Percentiles rank a stretch among this genome's conserved stretches.
phyloP scores from a whole-genome alignment of 2,113 vertebrate species.

The Furnarius figulus region DNA sequence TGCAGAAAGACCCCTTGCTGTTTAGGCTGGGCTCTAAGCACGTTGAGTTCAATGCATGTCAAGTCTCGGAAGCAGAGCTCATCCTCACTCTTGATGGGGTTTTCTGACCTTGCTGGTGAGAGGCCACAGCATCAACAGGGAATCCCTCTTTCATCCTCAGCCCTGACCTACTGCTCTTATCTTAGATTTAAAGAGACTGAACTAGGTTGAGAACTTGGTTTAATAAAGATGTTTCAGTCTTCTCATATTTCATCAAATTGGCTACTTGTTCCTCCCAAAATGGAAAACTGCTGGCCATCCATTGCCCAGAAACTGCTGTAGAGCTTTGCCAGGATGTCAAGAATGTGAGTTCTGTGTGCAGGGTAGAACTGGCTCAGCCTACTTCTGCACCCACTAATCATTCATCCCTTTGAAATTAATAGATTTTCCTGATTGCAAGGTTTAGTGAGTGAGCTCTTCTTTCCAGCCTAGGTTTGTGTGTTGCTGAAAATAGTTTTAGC shows the following conservation, averaged over 20 bases:
- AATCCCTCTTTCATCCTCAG: neutral
- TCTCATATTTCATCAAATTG: neutral
- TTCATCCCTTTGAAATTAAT: neutral
- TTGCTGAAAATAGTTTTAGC: neutral
- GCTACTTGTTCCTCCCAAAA: neutral
- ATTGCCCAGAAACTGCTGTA: neutral
- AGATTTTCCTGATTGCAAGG: neutral
- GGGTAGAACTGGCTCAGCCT: neutral
- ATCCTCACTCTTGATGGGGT: neutral
- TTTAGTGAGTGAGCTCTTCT: neutral
- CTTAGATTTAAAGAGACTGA: neutral
- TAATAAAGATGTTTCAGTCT: neutral
- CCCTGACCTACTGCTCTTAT: neutral
- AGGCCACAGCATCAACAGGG: neutral
- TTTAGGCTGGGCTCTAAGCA: neutral
- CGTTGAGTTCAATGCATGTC: neutral
- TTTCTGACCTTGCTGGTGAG: neutral
- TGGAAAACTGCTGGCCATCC: neutral
- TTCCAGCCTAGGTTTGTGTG: neutral
- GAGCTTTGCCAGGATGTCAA: neutral
- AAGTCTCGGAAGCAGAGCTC: neutral
- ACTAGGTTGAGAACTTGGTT: neutral
- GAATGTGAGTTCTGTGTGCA: neutral
- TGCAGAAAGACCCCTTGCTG: accelerated
- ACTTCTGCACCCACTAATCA: neutral